Base-by-base conservation (phyloP, 1,140 invertebrate genomes). In the Ruditapes philippinarum region DNA sequence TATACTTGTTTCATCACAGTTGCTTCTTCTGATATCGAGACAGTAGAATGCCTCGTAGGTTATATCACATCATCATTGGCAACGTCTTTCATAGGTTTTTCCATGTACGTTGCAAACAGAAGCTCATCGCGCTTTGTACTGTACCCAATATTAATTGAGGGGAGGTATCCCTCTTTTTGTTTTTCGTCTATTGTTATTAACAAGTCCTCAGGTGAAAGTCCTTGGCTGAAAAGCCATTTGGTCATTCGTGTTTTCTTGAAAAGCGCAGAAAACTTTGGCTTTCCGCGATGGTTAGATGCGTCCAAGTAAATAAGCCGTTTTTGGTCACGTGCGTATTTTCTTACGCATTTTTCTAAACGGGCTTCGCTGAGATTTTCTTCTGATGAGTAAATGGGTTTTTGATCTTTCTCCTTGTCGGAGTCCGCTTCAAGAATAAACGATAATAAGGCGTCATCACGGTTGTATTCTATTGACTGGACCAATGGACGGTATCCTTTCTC, bases 341-440 rank as follows among this genome's bases (percentile, higher is more conserved):
- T 49, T 1, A 93, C 89, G 38, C 74, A 42, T 73, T 93, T 92
- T 31, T 91, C 83, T 25, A 93, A 73, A 12, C 91, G 40, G 7
- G 45, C 57, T 12, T 85, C 76, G 40, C 65, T 88, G n/a, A 94
- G 81, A 70, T 91, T 92, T 68, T 92, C 91, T 68, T 94, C 91
- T 25, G 91, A 91, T 45, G 92, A 92, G 79, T 93, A 94, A 19
- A 93, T 70, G 3, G 88, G 45, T 33, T 89, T 91, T 11, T 87
- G 89, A 22, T 89, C 68, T 65, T 90, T 90, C 5, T 81, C 78
- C 14, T 88, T 54, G n/a, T 49, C 62, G 17, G n/a, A 36, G 33
- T 91, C 90, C 40, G 94, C 93, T 68, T 94, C 89, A 2, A 95
- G 89, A 45, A 95, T 92, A 84, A 94, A 95, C 7, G 92, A 93